A percentile compares a stretch with the other conserved stretches of the same genome.
These are phyloP conservation scores for Macroteleia sp. DNA, from an alignment of 2,888 invertebrate species.

Conservation along the genomic window DNA sequence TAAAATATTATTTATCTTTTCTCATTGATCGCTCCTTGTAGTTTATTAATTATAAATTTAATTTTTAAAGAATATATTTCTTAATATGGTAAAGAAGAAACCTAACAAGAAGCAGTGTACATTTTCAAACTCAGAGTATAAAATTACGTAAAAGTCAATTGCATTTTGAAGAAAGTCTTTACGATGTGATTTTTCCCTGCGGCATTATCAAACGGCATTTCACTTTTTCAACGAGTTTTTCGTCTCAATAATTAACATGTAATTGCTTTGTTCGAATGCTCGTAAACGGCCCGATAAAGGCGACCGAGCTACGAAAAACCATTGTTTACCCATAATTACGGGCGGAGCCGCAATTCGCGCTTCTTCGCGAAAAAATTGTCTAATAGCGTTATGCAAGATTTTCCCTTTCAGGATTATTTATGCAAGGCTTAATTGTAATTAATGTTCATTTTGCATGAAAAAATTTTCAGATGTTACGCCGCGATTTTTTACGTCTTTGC, in stretches of 20 bases:
- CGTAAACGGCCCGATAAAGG: background rate
- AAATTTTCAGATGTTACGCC: background rate
- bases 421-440: background rate
- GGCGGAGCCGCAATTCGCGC: background rate
- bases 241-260: conserved; percentile 2
- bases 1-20: too few species aligned
- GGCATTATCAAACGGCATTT: conserved; percentile 18
- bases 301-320: background rate
- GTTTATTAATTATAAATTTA: too few species aligned
- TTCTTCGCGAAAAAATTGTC: background rate
- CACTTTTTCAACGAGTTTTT: conserved; percentile 19
- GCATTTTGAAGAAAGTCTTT: conserved; percentile 20
- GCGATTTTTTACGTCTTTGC: background rate
- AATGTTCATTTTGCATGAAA: background rate
- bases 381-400: background rate
- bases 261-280: conserved; percentile 11
- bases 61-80: too few species aligned
- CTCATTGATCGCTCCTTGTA: too few species aligned
- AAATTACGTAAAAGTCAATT: conserved; percentile 19
- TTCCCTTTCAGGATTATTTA: background rate
- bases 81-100: too few species aligned
- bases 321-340: background rate
- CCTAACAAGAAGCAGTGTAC: too few species aligned
- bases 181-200: conserved; percentile 11
- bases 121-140: background rate